phyloP scores from a whole-genome alignment of 2,888 invertebrate species.

The Eilema sororculum region DNA sequence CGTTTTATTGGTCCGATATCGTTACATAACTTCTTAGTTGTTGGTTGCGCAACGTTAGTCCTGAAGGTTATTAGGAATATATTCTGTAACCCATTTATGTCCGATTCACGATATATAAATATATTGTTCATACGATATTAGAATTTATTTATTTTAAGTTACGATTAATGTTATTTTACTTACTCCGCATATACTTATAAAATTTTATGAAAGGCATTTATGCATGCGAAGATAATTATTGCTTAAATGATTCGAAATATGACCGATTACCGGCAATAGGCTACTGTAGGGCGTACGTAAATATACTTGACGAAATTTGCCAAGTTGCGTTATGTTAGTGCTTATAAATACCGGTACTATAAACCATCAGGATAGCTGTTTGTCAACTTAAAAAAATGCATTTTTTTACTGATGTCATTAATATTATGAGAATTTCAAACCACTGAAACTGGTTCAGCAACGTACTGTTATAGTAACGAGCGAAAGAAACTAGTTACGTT shows the following conservation, averaged over 20 bases:
- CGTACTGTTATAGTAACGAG: constrained; percentile 6
- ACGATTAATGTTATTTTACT: too few species aligned
- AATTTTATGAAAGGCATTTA: too few species aligned
- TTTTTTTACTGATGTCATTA: not conserved
- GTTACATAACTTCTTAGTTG: not conserved
- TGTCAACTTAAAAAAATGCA: not conserved
- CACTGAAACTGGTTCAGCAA: constrained; percentile 14
- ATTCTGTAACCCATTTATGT: not conserved
- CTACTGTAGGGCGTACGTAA: not conserved
- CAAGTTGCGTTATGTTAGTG: not conserved
- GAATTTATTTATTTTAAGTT: not conserved
- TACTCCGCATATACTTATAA: not conserved
- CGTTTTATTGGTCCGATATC: not conserved
- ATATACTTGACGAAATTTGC: not conserved
- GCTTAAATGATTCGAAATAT: not conserved
- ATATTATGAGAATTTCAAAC: constrained; percentile 19
- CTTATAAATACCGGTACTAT: not conserved
- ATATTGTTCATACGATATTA: not conserved
- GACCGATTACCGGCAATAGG: not conserved
- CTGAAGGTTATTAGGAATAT: not conserved
- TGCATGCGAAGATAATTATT: not conserved
- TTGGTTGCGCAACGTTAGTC: not conserved
- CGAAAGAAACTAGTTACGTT: constrained; percentile 2
- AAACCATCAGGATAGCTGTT: not conserved
- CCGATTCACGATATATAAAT: not conserved